These are phyloP conservation scores for Pomatorhinus ruficollis DNA, from an alignment of 2,113 vertebrate genomes.

Conservation along the genomic window DNA sequence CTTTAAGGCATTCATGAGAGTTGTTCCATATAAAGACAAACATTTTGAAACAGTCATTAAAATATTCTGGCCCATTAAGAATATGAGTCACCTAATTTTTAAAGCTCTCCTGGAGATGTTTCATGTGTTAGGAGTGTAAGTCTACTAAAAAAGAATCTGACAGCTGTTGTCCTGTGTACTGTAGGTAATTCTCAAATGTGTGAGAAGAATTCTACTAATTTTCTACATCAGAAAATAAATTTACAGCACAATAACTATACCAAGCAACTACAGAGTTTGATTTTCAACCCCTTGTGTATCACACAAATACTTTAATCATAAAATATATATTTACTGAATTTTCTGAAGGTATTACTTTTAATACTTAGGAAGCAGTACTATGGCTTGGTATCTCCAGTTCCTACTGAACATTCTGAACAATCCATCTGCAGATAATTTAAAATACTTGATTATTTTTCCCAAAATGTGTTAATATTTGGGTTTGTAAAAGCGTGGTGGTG, in stretches of 20 bases:
- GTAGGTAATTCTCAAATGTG: background rate
- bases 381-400: background rate
- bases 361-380: background rate
- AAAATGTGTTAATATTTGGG: background rate
- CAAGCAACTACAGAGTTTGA: background rate
- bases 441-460: background rate
- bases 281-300: background rate
- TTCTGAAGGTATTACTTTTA: background rate
- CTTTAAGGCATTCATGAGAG: background rate
- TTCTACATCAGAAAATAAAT: background rate
- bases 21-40: background rate
- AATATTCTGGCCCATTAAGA: background rate
- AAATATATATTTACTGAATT: background rate
- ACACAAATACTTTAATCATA: background rate
- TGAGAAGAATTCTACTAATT: background rate
- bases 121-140: background rate
- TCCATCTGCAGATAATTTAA: background rate
- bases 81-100: conserved; percentile 17
- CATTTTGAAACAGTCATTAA: background rate
- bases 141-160: background rate
- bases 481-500: too few species aligned
- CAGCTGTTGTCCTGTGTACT: background rate
- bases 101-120: background rate
- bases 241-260: background rate
- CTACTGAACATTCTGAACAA: background rate